These are phyloP conservation scores for Dryadula phaetusa DNA, from an alignment of 2,888 invertebrate genomes.

Conservation along the genomic window DNA sequence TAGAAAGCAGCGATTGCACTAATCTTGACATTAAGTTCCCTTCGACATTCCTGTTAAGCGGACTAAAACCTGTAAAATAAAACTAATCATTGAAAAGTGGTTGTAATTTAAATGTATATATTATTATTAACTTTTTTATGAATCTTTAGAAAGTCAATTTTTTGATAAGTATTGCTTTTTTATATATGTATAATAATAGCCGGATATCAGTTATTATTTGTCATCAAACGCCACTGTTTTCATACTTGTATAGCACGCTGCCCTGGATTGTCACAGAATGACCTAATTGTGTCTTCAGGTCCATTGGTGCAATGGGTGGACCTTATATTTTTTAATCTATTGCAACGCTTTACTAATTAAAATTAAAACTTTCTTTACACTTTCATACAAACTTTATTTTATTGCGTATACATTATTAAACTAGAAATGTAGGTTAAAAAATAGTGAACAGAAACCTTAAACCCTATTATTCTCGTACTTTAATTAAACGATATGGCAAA, in stretches of 20 bases:
- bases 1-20: too few species aligned
- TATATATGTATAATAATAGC: not conserved
- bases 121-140: too few species aligned
- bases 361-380: not conserved
- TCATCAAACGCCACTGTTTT: conserved; percentile 4
- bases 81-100: too few species aligned
- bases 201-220: conserved; percentile 14
- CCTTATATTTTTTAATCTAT: conserved; percentile 3
- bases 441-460: too few species aligned
- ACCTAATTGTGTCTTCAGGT: conserved; percentile 22
- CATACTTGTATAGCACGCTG: conserved; percentile 5
- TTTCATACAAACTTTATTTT: not conserved
- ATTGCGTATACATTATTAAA: not conserved
- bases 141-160: too few species aligned
- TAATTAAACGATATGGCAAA: too few species aligned
- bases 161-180: too few species aligned
- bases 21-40: too few species aligned
- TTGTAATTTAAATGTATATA: too few species aligned
- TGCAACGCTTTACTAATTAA: not conserved
- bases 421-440: not conserved
- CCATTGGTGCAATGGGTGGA: conserved; percentile 3
- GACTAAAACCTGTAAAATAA: too few species aligned
- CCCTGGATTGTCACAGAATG: conserved; percentile 16
- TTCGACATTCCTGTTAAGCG: too few species aligned
- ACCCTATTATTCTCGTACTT: too few species aligned